phyloP scores from a whole-genome alignment of 2,888 invertebrate genomes.

The Caenorhabditis macrosperma region DNA sequence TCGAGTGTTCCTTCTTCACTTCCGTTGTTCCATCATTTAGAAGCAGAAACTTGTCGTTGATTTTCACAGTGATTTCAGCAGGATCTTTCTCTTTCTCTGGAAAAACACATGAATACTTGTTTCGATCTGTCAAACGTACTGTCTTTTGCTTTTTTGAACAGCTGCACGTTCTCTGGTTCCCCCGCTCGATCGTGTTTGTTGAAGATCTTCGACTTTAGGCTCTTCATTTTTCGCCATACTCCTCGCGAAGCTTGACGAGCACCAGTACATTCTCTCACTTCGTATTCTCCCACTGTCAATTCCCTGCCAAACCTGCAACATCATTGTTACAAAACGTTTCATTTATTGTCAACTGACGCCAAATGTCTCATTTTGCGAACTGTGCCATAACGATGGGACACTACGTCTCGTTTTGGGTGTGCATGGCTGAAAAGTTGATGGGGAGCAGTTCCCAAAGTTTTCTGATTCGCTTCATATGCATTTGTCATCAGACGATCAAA shows the following conservation, averaged over 20 bases:
- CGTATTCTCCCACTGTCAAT: conserved; percentile 25
- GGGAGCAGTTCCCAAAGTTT: conserved; percentile 46
- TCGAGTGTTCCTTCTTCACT: neutral
- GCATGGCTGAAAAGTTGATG: conserved; percentile 45
- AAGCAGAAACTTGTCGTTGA: neutral
- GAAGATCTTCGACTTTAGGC: conserved; percentile 29
- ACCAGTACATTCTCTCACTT: conserved; percentile 17
- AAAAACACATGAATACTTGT: no score
- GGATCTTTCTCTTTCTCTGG: conserved; percentile 22
- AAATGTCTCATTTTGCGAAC: conserved; percentile 23
- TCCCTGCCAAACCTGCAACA: conserved; percentile 31
- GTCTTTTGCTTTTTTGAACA: conserved; percentile 25
- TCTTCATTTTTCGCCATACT: conserved; percentile 39
- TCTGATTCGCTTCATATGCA: conserved; percentile 51
- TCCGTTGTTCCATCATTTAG: conserved; percentile 16
- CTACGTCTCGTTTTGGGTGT: conserved; percentile 39
- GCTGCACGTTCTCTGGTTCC: conserved; percentile 17
- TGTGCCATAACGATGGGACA: conserved; percentile 2
- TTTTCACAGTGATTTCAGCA: conserved; percentile 17
- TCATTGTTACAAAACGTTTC: neutral
- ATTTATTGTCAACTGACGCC: conserved; percentile 10
- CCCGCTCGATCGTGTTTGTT: neutral
- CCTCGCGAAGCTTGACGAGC: conserved; percentile 19
- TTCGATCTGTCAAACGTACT: no score
- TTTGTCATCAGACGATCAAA: conserved; percentile 35